phyloP scores from a whole-genome alignment of 1,140 invertebrate genomes.

The Drosophila tristis region DNA sequence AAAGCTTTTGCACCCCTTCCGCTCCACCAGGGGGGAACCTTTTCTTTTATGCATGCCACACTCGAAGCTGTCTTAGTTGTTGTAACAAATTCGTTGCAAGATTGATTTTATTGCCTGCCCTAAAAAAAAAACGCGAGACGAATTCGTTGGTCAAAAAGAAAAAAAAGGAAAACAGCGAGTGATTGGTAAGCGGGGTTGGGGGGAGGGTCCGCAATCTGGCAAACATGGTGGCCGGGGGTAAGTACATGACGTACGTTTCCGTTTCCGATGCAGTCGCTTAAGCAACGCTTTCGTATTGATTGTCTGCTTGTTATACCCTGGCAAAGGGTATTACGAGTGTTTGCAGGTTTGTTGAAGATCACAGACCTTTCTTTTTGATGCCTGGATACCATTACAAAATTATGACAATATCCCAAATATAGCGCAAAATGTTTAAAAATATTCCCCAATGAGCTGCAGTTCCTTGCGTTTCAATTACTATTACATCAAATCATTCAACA shows the following conservation, averaged over 20 bases:
- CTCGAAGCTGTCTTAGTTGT: conserved; percentile 45
- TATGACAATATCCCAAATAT: no score
- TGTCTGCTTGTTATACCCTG: conserved; percentile 27
- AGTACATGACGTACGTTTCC: conserved; percentile 80
- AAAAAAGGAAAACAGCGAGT: conserved; percentile 35
- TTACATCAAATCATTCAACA: no score
- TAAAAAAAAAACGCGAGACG: conserved; percentile 28
- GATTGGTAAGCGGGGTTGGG: conserved; percentile 19
- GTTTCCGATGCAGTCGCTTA: conserved; percentile 67
- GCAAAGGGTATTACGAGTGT: not conserved
- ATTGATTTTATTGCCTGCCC: conserved; percentile 74
- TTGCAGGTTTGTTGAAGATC: no score
- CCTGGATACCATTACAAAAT: no score
- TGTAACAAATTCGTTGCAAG: conserved; percentile 74
- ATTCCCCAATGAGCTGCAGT: not conserved
- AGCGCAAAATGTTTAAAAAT: no score
- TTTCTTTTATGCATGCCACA: conserved; percentile 61
- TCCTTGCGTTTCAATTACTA: no score
- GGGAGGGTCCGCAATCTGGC: conserved; percentile 32
- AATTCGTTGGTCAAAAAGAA: conserved; percentile 46
- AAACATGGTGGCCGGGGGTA: conserved; percentile 35
- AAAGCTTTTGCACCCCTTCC: conserved; percentile 49
- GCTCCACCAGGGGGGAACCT: conserved; percentile 26
- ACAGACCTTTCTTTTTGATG: no score
- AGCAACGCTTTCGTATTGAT: conserved; percentile 45